Base-by-base conservation (phyloP, 2,888 invertebrate genomes). In the Uropetala carovei region DNA sequence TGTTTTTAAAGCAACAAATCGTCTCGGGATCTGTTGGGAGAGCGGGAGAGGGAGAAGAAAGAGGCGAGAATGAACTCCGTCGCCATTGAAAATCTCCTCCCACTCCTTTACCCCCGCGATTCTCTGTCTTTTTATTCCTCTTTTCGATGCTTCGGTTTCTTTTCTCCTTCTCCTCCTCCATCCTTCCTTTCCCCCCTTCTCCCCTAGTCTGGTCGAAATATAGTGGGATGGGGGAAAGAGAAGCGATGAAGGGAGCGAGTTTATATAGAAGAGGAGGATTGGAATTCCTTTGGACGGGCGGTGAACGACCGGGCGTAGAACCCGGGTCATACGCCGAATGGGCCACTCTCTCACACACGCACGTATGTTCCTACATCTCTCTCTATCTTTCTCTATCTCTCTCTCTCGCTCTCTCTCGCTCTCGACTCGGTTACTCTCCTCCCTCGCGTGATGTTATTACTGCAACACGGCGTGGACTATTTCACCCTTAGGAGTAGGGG, bases 251-350 rank as follows among this genome's bases (percentile, higher is more conserved):
- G 85, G 22, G n/a, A n/a, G n/a, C n/a, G 57, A 27, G 56, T 56
- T 64, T n/a, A n/a, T 16, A 18, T 64, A n/a, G 83, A 56, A 83
- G 83, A 18, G 56, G 56, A 57, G 56, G 27, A n/a, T 18, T 64
- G 89, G 89, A 89, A 89, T 89, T 89, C 89, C 89, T 43, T 18
- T 9, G 64, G 89, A 68, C n/a, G 43, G 89, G 64, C 89, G 89
- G 89, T 89, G 64, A 89, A 89, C 64, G 89, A 89, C 89, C 89
- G 89, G 89, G 89, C 89, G 64, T 89, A 64, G 89, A 89, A 89
- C 89, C 89, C 89, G 60, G 89, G 89, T 89, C 64, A 64, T 43
- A 43, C 30, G 89, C 64, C 64, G 64, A 1, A 14, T 60, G 60
- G 60, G 27, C 89, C 89, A 10, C 4, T 60, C 9, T n/a, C 68